Base-by-base conservation (phyloP, 1,140 invertebrate genomes). In the Colletes latitarsis region DNA sequence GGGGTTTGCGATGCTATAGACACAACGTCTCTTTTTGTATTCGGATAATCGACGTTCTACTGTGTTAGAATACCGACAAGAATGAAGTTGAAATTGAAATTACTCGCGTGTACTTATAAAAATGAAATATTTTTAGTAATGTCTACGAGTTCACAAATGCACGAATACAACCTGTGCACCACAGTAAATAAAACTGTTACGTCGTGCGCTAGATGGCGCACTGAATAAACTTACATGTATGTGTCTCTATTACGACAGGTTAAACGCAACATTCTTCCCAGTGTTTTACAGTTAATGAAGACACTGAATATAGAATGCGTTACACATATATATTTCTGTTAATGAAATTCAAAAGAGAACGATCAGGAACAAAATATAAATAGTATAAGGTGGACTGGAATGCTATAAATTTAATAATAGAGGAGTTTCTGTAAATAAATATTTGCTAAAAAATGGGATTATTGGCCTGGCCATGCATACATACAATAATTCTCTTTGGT, bases 121-220 rank as follows among this genome's bases (percentile, higher is more conserved):
- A 52, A 52, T 9, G 60, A 73, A 64, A 63, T 63, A 4, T 53
- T 72, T 21, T 39, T 4, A 41, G 55, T 79, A 63, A 12, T 30
- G 41, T 64, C 30, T 66, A 73, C 74, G 12, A 55, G 53, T 74
- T 74, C 68, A 84, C 73, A 85, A 81, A 79, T 84, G 57, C 73
- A 84, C 68, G 17, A 77, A 76, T 77, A 84, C 78, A 85, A 73
- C 66, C 60, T 30, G 64, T 21, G 21, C 68, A 74, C 72, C 64
- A 52, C 46, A 30, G 15, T 52, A 39, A 77, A 62, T 70, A 71
- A 71, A 69, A 69, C 21, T 62, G 53, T 15, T 69, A 77, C 52
- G 39, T 53, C 41, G 49, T 21, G 53, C 64, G 10, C 74, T 43
- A 6, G 17, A n/a, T n/a, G 17, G 66, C n/a, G 68, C 58, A 39